Base-by-base conservation (phyloP, 2,797 vertebrate genomes). In the Coluber constrictor region DNA sequence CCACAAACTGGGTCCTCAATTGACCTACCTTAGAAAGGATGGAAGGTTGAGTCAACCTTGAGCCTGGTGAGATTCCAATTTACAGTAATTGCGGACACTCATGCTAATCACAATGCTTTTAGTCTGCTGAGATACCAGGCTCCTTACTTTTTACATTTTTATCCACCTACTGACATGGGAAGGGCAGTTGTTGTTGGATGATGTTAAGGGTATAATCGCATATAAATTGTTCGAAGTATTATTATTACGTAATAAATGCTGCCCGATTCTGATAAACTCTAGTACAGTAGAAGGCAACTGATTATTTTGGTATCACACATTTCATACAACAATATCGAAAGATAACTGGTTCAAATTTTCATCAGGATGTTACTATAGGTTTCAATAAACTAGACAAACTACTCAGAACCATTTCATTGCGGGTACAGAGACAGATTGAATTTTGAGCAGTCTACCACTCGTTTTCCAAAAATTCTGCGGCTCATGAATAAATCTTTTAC, bases 311-410 rank as follows among this genome's bases (percentile, higher is more conserved):
- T n/a, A 54, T 27, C 18, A 51, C 18, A 25, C 79, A 63, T 66
- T n/a, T n/a, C 51, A 51, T 37, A 20, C 79, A 70, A 93, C 55
- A 37, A 92, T 13, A 92, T 87, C 83, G 1, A 0, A n/a, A 60
- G 93, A 92, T 93, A 91, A 57, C 60, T 12, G 95, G 32, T 32
- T 91, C 56, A 37, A 43, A 32, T 54, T 92, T 61, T 47, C 32
- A 74, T 32, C 88, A 88, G 51, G 2, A 13, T 13, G 25, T 57
- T 20, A 79, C 6, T 43, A 70, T 25, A 87, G 27, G 15, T 16
- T 56, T 59, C 51, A 16, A 63, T 54, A 87, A 54, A 15, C 20
- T 27, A 91, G 55, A 37, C 13, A 91, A 56, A 51, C 5, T 55
- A 32, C 7, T 74, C 55, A 56, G 15, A 59, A 83, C 32, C 18